phyloP scores from a whole-genome alignment of 1,140 invertebrate species.

The Drosophila pallidifrons region DNA sequence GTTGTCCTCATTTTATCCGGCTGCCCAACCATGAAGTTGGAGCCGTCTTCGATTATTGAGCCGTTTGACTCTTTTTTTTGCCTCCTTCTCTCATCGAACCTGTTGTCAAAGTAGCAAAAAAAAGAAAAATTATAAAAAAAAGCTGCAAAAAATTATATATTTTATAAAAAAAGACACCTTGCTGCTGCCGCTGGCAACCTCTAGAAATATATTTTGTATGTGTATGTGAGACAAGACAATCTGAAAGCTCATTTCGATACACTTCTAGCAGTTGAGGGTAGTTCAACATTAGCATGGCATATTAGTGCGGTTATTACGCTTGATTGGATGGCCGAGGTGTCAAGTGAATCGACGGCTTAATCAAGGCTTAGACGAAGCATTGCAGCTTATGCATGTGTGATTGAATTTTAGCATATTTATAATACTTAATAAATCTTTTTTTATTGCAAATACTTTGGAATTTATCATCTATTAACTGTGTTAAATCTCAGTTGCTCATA shows the following conservation, averaged over 20 bases:
- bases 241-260: constrained; percentile 34
- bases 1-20: constrained; percentile 79
- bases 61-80: constrained; percentile 68
- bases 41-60: constrained; percentile 72
- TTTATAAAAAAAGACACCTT: constrained; percentile 28
- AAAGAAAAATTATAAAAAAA: constrained; percentile 33
- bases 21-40: constrained; percentile 50
- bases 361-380: no score
- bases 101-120: constrained; percentile 74
- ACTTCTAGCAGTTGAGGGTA: constrained; percentile 30
- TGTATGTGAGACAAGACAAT: constrained; percentile 23
- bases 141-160: constrained; percentile 27
- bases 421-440: no score
- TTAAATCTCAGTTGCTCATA: no score
- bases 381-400: no score
- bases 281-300: constrained; percentile 17
- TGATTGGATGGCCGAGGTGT: constrained; percentile 4
- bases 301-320: constrained; percentile 22
- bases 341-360: no score
- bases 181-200: constrained; percentile 48
- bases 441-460: no score
- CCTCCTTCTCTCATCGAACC: constrained; percentile 61
- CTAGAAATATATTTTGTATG: constrained; percentile 48
- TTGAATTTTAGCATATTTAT: no score
- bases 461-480: no score